Conservation (phyloP, 2,888 invertebrate genomes). For the Agonopterix alstromeriana region DNA sequence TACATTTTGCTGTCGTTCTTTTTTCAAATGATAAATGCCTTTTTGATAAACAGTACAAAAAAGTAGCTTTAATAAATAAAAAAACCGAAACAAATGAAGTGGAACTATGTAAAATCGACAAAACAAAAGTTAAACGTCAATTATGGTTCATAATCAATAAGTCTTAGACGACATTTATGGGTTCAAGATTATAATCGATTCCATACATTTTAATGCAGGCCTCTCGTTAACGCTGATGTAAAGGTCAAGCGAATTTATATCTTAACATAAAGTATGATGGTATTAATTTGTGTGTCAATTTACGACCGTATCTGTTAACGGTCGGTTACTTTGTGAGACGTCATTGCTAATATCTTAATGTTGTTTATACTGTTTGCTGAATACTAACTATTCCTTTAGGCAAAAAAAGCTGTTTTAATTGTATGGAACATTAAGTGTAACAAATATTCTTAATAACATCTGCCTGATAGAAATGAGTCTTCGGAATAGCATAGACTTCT, state of each 20-base stretch:
- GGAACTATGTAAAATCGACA: neutral
- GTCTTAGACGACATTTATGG: conserved; percentile 43
- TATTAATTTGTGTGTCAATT: conserved; percentile 14
- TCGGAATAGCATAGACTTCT: no score
- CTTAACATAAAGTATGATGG: conserved; percentile 11
- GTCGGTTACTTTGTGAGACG: neutral
- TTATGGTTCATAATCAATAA: conserved; percentile 35
- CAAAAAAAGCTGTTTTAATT: no score
- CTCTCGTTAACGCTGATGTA: conserved; percentile 11
- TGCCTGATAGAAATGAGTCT: no score
- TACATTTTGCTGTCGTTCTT: no score
- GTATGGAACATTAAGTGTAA: no score
- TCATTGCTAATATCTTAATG: conserved; percentile 6
- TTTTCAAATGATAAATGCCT: no score
- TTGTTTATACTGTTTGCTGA: neutral
- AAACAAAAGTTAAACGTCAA: conserved; percentile 20
- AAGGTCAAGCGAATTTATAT: conserved; percentile 14
- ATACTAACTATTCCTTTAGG: no score
- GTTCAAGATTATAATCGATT: conserved; percentile 35
- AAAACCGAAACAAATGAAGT: neutral
- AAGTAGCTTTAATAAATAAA: no score
- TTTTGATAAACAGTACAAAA: no score
- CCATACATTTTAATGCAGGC: conserved; percentile 42
- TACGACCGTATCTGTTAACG: conserved; percentile 4
- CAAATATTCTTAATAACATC: no score